phyloP scores from a whole-genome alignment of 2,888 invertebrate species.

The Callyntrura guangdongensis region DNA sequence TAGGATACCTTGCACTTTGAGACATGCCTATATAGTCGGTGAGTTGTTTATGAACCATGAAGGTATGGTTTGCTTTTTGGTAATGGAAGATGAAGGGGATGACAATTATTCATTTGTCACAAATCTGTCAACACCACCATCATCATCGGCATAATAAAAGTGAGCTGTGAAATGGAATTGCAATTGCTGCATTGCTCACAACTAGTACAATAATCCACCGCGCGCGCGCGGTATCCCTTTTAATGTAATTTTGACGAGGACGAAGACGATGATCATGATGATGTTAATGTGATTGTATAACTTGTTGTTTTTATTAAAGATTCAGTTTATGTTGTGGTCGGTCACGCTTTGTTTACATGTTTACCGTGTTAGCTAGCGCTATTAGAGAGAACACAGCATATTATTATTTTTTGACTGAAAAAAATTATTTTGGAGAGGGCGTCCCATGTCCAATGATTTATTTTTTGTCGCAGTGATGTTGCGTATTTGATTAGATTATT shows the following conservation, averaged over 20 bases:
- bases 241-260: slow-evolving; percentile 48
- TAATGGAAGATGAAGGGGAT: slow-evolving; percentile 17
- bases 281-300: slow-evolving; percentile 45
- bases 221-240: slow-evolving; percentile 42
- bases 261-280: slow-evolving; percentile 14
- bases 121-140: slow-evolving; percentile 63
- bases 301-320: slow-evolving; percentile 57
- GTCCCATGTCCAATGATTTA: slow-evolving; percentile 28
- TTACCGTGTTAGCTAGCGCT: background rate
- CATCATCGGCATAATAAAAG: slow-evolving; percentile 34
- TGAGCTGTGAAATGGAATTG: too few species aligned
- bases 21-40: too few species aligned
- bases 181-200: too few species aligned
- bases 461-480: slow-evolving; percentile 28
- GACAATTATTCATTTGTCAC: slow-evolving; percentile 65
- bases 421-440: too few species aligned
- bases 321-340: slow-evolving; percentile 17
- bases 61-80: too few species aligned
- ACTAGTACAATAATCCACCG: background rate
- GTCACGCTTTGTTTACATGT: slow-evolving; percentile 56
- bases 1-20: slow-evolving; percentile 13
- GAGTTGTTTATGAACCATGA: too few species aligned
- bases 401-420: background rate
- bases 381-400: background rate
- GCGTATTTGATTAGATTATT: slow-evolving; percentile 21